Evolutionary conservation across 2,888 invertebrate species (phyloP), one percentile per base, ranked within the genome.

Genomic region (Hedychridium roseum): DNA sequence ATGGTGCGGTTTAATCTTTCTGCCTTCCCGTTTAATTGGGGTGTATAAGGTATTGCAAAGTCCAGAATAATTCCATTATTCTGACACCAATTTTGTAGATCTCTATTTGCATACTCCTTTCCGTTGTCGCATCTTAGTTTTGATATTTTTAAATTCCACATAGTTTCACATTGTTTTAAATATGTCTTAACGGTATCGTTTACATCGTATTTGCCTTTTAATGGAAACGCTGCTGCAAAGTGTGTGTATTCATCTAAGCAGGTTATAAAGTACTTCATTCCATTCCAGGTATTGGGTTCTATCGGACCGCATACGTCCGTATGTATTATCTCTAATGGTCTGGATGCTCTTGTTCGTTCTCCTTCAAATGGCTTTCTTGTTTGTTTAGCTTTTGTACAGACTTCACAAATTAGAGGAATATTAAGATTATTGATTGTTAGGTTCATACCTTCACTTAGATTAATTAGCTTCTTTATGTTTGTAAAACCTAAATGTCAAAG

Each of bases 351-450:
- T 5, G 9, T 12, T 18, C 55, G 38, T 30, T 32, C 26, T 21
- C 50, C 18, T n/a, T 48, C 27, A 14, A 35, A 28, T 2, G 32
- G 11, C 4, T 20, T n/a, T 1, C 7, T 12, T 5, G 44, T 48
- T 30, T 50, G 50, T 28, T 60, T 64, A 18, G 55, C 52, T 14
- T 47, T 35, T 3, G 54, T 41, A 26, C 61, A 57, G 4, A 23
- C 23, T 23, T 23, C 23, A 23, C 23, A 23, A 23, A 23, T 9
- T 6, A 4, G 5, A 6, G 4, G 4, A 6, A 23, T 23, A 23
- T 23, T 23, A 23, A 6, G 4, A 6, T 6, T 23, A 23, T 23
- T 23, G n/a, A n/a, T n/a, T n/a, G n/a, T n/a, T n/a, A n/a, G n/a
- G n/a, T n/a, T n/a, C n/a, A n/a, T n/a, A n/a, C n/a, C n/a, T n/a